Base-by-base conservation (phyloP, 2,797 vertebrate genomes). In the Mormyrus hasselquistii region DNA sequence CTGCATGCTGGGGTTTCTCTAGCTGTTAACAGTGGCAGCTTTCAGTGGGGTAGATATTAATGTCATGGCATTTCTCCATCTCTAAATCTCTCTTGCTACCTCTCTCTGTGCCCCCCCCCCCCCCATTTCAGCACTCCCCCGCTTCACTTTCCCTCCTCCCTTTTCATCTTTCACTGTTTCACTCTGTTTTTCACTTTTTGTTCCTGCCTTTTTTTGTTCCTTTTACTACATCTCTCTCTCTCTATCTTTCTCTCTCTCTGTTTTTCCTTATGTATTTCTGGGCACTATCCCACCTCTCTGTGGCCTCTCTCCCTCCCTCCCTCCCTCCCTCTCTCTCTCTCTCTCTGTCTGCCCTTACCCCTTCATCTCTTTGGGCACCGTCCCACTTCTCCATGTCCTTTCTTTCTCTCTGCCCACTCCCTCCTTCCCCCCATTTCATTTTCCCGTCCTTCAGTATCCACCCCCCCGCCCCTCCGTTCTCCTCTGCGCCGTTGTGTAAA, bases 41-140 rank as follows among this genome's bases (percentile, higher is more conserved):
- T 14, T 50, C 44, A 22, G 19, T 14, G 57, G 34, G 87, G 16
- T 87, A 92, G 89, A 93, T 90, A 92, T 91, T 88, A 93, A 91
- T 92, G 88, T 92, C 38, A 91, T 55, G 65, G n/a, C 14, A 69
- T 50, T 29, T 89, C 85, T 57, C 55, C 65, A 4, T 38, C 34
- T 69, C 65, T 73, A 29, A 38, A 12, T 34, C 12, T 10, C 29
- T 50, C 82, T 25, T 34, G 79, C 47, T 84, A 19, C 22, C 44
- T 4, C 22, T 29, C 83, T 52, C n/a, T 50, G 49, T 25, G 49
- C 9, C 19, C 22, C 19, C 76, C 9, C 19, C 22, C 19, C 76
- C 25, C 25, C 12, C 12, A 41, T 9, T 47, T 47, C 79, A 83
- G 19, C 79, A 47, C 79, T 49, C 47, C 47, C 10, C 76, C 47